These are phyloP conservation scores for Ladona fulva DNA, from an alignment of 1,140 invertebrate species.

Conservation along the genomic window DNA sequence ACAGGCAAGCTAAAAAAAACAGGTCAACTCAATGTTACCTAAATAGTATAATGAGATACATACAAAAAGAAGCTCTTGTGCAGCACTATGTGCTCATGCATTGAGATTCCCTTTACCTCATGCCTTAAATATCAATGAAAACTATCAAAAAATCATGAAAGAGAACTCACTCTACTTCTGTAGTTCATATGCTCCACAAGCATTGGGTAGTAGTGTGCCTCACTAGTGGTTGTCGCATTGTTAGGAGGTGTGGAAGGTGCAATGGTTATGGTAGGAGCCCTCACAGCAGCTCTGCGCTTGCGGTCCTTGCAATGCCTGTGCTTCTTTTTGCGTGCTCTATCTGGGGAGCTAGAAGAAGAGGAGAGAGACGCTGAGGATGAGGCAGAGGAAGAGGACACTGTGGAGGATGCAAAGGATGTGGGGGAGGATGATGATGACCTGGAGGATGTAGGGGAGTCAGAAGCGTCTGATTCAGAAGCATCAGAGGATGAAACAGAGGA, in stretches of 20 bases:
- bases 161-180: conserved; percentile 47
- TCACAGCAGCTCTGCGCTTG: neutral
- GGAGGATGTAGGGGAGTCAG: neutral
- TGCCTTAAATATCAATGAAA: no score
- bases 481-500: neutral
- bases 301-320: neutral
- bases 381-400: conserved; percentile 2
- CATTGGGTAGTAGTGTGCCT: conserved; percentile 66
- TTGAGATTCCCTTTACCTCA: no score
- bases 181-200: conserved; percentile 74
- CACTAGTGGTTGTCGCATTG: conserved; percentile 25
- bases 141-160: no score
- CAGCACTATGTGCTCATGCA: no score
- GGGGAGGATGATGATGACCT: neutral
- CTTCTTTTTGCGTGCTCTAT: neutral
- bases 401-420: neutral
- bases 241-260: neutral
- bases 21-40: no score
- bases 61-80: no score
- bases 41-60: no score
- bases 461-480: neutral
- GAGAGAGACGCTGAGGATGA: neutral
- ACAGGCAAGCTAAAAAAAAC: no score
- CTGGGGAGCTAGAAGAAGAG: neutral
- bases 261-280: neutral